Base-by-base conservation (phyloP, 1,140 invertebrate genomes). In the Drosophila fuyamai region DNA sequence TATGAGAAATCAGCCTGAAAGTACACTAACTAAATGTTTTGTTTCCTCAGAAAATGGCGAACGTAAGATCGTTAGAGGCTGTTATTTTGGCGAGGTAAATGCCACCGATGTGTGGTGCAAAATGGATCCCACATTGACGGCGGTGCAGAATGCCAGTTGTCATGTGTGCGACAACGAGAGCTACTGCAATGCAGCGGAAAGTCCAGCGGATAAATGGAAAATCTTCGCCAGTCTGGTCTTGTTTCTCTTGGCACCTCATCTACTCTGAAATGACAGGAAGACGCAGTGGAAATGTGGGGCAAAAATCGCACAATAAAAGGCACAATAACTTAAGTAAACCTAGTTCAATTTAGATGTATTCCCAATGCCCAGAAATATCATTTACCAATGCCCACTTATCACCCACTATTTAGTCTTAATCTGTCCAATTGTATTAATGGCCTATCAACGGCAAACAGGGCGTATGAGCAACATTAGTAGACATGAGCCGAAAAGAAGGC, bases 1-100 rank as follows among this genome's bases (percentile, higher is more conserved):
- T 63, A 51, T 63, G 38, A 13, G 10, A 9, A n/a, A 2, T 14
- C 36, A 43, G 43, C 83, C 82, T 16, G 58, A 82, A 85, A 85
- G 82, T 82, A 85, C 73, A 73, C 82, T 60, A 46, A 59, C 57
- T 14, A 35, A 63, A 32, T 65, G 41, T 55, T 38, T 46, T 46
- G 53, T 32, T 46, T 71, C 54, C 47, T 27, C 57, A 88, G 84
- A 88, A 72, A 84, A 88, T 68, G 84, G 80, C 65, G 74, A 78
- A 7, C 71, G 16, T n/a, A 88, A 89, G 56, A 66, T 74, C 32
- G 81, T 91, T 38, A 73, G 90, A 12, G 88, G 78, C 55, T 92
- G 90, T 43, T 92, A 85, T 35, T 92, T 92, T 35, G 90, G 90
- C 27, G 90, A 92, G 46, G 66, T 89, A 46, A 91, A 92, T 62